Evolutionary conservation across 2,888 invertebrate genomes (phyloP), one percentile per base, ranked within the genome.

Genomic region (Trissoscelio sp.): DNA sequence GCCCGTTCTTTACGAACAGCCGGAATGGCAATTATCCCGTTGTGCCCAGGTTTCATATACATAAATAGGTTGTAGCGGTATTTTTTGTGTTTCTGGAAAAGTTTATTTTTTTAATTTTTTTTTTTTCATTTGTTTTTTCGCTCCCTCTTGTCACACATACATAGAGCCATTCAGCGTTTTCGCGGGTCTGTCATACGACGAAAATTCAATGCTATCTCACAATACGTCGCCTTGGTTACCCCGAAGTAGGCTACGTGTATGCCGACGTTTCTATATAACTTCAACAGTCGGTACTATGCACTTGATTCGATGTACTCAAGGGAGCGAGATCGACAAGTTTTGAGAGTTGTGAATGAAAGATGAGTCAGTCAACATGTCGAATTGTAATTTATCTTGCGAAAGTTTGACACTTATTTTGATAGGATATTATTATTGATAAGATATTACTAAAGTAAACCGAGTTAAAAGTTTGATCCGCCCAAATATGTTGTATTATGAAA

Each of bases 301-400:
- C 46, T 73, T 73, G 73, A 73, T 64, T 64, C 73, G 64, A 64
- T 55, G 48, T 57, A 74, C 74, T 74, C 74, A 48, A 74, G 74
- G 74, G 64, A 74, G 34, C 62, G 44, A 53, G 62, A 64, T 73
- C 62, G 73, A 73, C 44, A 57, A 73, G 55, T 74, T 74, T 64
- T 66, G 74, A 64, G 74, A 64, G 37, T 66, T 74, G 39, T 42
- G 62, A 42, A 64, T 73, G 62, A 73, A 73, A 74, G 74, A 74
- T 66, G 64, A 74, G 64, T 74, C 64, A 66, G 57, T 64, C 74
- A 74, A 74, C 57, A 74, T 66, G 64, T 66, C 74, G 46, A 48
- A 57, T 74, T 74, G 74, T 74, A 74, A 74, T 73, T 64, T 73
- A 73, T 55, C 57, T 57, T 64, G 9, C 22, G 16, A 42, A 73